A percentile compares a stretch with the other conserved stretches of the same genome.
phyloP scores from a whole-genome alignment of 2,888 invertebrate species.

The Chrysomela aeneicollis region DNA sequence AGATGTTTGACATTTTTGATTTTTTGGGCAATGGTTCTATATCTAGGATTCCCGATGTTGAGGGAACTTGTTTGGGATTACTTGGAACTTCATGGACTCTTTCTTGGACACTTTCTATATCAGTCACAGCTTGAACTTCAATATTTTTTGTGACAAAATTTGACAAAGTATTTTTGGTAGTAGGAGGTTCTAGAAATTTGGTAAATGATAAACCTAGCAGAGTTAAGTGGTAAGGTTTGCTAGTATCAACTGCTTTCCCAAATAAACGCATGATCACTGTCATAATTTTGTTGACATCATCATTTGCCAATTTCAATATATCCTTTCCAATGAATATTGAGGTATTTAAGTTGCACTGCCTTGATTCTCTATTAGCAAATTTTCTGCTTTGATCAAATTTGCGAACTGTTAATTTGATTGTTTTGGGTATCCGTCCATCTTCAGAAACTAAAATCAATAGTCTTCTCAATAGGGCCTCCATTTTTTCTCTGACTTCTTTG shows the following conservation, averaged over 20 bases:
- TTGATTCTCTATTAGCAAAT: conserved; percentile 76
- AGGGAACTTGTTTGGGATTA: conserved; percentile 36
- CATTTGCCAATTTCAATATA: conserved; percentile 58
- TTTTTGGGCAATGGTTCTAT: conserved; percentile 82
- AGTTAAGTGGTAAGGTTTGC: conserved; percentile 81
- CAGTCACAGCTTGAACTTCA: conserved; percentile 79
- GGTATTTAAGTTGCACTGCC: conserved; percentile 77
- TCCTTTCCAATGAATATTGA: conserved; percentile 65
- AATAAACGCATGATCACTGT: conserved; percentile 78
- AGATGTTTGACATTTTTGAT: conserved; percentile 56
- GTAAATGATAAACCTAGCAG: conserved; percentile 83
- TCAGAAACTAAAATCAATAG: conserved; percentile 76
- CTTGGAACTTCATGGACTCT: conserved; percentile 21
- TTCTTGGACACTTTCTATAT: conserved; percentile 67
- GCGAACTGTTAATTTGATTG: conserved; percentile 76
- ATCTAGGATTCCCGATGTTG: conserved; percentile 66
- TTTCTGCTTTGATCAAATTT: conserved; percentile 73
- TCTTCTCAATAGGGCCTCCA: conserved; percentile 73
- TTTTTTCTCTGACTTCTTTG: conserved; percentile 77
- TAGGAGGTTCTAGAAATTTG: conserved; percentile 78
- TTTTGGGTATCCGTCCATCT: conserved; percentile 81
- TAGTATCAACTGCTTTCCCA: conserved; percentile 75
- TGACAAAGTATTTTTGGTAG: conserved; percentile 70
- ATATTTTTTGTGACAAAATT: conserved; percentile 80
- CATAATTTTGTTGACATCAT: conserved; percentile 72